Conservation (phyloP, 2,113 vertebrate species). For the Archocentrus centrarchus region DNA sequence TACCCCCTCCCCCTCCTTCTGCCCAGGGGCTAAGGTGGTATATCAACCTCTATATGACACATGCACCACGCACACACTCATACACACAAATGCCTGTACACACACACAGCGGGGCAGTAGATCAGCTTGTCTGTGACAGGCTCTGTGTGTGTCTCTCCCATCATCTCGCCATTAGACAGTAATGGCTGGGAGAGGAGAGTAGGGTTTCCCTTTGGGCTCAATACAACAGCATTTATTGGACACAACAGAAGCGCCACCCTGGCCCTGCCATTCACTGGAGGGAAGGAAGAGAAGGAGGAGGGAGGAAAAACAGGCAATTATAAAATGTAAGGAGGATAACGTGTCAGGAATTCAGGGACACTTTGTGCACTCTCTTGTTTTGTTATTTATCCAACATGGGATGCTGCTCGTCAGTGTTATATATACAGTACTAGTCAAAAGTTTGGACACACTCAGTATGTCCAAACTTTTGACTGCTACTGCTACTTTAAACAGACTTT, state of each 20-base stretch:
- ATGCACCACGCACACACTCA: constrained; percentile 45
- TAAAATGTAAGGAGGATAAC: constrained; percentile 1
- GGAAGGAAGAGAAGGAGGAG: constrained; percentile 53
- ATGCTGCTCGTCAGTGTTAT: neutral
- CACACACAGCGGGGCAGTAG: constrained; percentile 61
- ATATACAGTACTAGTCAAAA: neutral
- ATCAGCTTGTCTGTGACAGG: constrained; percentile 79
- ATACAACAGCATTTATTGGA: constrained; percentile 83
- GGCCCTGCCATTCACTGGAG: constrained; percentile 78
- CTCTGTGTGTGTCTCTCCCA: constrained; percentile 80
- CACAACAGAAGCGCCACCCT: constrained; percentile 79
- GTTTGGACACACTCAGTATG: too few species aligned
- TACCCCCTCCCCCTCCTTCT: constrained; percentile 50
- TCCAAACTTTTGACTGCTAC: too few species aligned
- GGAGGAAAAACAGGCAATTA: constrained; percentile 27
- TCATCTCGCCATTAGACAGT: constrained; percentile 85
- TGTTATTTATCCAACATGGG: neutral
- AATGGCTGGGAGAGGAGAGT: constrained; percentile 80
- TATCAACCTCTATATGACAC: constrained; percentile 73
- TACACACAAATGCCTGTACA: constrained; percentile 37
- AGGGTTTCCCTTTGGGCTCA: constrained; percentile 84
- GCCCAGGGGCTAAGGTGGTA: constrained; percentile 73
- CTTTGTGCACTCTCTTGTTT: constrained; percentile 14
- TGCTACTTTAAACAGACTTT: neutral
- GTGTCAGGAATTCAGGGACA: constrained; percentile 58